A percentile compares a stretch with the other conserved stretches of the same genome.
These are phyloP conservation scores for Azorinus chamasolen DNA, from an alignment of 2,888 invertebrate genomes.

Conservation along the genomic window DNA sequence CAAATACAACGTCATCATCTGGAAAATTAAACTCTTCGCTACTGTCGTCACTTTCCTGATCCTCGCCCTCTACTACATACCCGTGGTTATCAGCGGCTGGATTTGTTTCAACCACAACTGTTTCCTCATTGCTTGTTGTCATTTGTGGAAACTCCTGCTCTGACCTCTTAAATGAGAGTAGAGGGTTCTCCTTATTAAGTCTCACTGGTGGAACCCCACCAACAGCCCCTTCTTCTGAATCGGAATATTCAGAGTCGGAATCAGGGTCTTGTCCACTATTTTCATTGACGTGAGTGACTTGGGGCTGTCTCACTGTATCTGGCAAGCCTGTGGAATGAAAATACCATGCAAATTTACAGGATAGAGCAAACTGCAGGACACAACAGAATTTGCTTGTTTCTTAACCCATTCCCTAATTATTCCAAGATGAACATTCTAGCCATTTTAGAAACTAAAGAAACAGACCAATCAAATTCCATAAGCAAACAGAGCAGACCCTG, in stretches of 20 bases:
- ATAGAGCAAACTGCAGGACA: no score
- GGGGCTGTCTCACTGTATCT: constrained; percentile 34
- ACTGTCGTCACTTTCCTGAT: constrained; percentile 17
- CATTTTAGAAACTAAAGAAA: no score
- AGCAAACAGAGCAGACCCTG: no score
- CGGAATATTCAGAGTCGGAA: constrained; percentile 49
- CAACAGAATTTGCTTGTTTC: no score
- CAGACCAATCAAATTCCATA: no score
- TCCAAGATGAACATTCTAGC: no score
- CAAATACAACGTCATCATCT: constrained; percentile 39
- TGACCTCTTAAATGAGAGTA: constrained; percentile 18
- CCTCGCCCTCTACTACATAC: constrained; percentile 33
- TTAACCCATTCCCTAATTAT: no score
- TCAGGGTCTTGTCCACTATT: constrained; percentile 14
- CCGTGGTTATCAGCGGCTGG: constrained; percentile 39
- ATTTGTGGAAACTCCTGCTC: constrained; percentile 5
- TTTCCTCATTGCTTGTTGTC: background rate
- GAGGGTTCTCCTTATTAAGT: constrained; percentile 42
- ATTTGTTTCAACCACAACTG: constrained; percentile 44
- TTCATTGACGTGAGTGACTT: constrained; percentile 45
- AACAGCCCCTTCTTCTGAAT: constrained; percentile 63
- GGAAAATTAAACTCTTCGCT: constrained; percentile 27
- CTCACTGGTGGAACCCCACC: constrained; percentile 55
- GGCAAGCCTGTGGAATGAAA: constrained; percentile 67
- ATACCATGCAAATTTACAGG: no score